Evolutionary conservation across 2,888 invertebrate genomes (phyloP), one percentile per base, ranked within the genome.

Genomic region (Agonopterix subpropinquella): DNA sequence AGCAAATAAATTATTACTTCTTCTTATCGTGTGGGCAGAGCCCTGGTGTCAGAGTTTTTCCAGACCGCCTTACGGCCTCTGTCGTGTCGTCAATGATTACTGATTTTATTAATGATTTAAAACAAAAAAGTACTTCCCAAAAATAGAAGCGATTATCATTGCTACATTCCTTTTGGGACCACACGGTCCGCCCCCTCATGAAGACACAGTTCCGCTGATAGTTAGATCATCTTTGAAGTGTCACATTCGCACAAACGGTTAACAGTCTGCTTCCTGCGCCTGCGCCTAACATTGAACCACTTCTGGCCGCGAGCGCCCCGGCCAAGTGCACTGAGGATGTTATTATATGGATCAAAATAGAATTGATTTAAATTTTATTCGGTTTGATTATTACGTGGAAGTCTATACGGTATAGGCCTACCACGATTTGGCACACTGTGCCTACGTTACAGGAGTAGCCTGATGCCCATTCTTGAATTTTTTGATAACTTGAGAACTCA

Each of bases 311-410:
- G 61, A 63, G 56, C 58, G 61, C 61, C 76, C 62, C 76, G 84
- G 84, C 83, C 87, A 86, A 86, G 86, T 85, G 85, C 86, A 86
- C 77, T 69, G 77, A 75, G 77, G 78, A 79, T 79, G 79, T 80
- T 73, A 67, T 77, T 78, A 73, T 55, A 57, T 53, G 53, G 61
- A 68, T 75, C 63, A 59, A 82, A 84, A 86, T 84, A 82, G 81
- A 80, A 69, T 65, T 57, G 64, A 71, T 68, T 70, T 59, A 61
- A 56, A 59, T 61, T 58, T 41, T 59, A 56, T 55, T 28, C 28
- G 28, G 28, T 28, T 28, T 5, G 28, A 28, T 28, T 28, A 28
- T 28, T 5, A 28, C 28, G 28, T 28, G 28, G 28, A 28, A 7
- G 28, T 28, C 28, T 28, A 28, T 28, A 28, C 28, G 28, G 28